Base-by-base conservation (phyloP, 2,888 invertebrate species). In the Perithous albicinctus region DNA sequence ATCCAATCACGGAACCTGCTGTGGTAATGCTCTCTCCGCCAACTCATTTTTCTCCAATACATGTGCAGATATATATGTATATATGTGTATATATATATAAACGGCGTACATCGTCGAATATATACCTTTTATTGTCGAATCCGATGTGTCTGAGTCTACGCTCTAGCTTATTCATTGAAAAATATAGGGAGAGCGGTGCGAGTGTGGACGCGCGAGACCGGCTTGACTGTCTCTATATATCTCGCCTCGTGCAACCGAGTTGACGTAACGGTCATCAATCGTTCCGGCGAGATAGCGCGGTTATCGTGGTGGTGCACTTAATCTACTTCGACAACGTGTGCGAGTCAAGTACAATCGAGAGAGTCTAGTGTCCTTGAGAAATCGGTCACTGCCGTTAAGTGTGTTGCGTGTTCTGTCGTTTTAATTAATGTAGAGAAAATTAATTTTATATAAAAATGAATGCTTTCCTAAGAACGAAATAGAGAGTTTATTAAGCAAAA, bases 181-280 rank as follows among this genome's bases (percentile, higher is more conserved):
- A n/a, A 29, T 7, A 23, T 54, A 46, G 20, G 20, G 15, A 74
- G 64, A 1, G n/a, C n/a, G 20, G 32, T 26, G 18, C 38, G 43
- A 35, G 35, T n/a, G 35, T 70, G n/a, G 56, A 64, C 61, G 32
- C 74, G 79, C 66, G 75, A 64, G 18, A 48, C 56, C 8, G 10
- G 29, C 38, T 63, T 18, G 23, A 12, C 41, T 23, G 51, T 38
- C 12, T 38, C 35, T 15, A 59, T 3, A 32, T 67, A 61, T 69
- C 48, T 77, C 48, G 69, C 59, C 76, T 69, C 76, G 61, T 61
- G 69, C 69, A 41, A 46, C 26, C 61, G 38, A 61, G 61, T 61
- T 63, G 76, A 76, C 61, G 67, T 69, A 69, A 76, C 67, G 76
- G 67, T 76, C 67, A 61, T 69, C 75, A 67, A 76, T 76, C 76